Evolutionary conservation across 2,797 vertebrate genomes (phyloP), one percentile per base, ranked within the genome.

Genomic region (Valencia hispanica): DNA sequence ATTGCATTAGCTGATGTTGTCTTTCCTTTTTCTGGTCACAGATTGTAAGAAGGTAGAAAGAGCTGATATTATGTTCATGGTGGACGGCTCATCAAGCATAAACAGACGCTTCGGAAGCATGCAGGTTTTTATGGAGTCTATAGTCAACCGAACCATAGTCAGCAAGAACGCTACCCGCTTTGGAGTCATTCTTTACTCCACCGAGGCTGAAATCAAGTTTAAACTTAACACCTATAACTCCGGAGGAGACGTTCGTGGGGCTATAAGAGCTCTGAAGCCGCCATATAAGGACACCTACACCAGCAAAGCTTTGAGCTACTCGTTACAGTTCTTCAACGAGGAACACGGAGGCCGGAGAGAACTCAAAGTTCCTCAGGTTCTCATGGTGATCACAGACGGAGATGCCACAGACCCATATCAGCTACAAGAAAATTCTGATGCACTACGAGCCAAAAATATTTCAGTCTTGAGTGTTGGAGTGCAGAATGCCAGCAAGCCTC

Each of bases 1-100:
- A 39, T n/a, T n/a, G n/a, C n/a, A 20, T 25, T 0, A 59, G 27
- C 7, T 34, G 17, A 72, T 30, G 4, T 25, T 36, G 39, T 47
- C 34, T 75, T 45, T 3, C 0, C 22, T 47, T 50, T 55, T 7
- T 57, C 68, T 36, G 15, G 27, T 57, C 70, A 55, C 83, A 95
- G 95, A 72, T 0, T 96, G 96, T 87, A 85, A 80, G 74, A 92
- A 68, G 71, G 89, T 75, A n/a, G 79, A 90, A 22, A 72, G 82
- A 32, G 94, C 95, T 53, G 96, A 96, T 78, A 92, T 96, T 25
- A 94, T 96, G 45, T 96, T 96, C 85, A 74, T 95, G 70, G 89
- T 96, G 66, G 94, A 95, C 14, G 88, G 86, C 47, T 96, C 94
- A 17, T 7, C 0, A 45, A 90, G 79, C 72, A 87, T 95, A 69